These are phyloP conservation scores for Cinara cedri DNA, from an alignment of 2,888 invertebrate species.

Conservation along the genomic window DNA sequence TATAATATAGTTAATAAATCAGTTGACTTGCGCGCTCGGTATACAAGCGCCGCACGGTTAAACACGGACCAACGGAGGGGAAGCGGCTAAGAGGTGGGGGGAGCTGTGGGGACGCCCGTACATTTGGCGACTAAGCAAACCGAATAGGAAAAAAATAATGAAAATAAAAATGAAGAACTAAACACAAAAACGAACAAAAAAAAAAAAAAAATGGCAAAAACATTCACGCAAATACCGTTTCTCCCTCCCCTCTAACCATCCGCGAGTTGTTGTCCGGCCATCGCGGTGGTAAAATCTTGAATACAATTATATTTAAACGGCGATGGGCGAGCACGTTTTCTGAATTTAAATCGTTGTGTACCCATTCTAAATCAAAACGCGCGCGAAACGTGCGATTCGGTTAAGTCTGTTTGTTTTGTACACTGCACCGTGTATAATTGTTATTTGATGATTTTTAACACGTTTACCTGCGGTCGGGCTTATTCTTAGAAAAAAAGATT, in stretches of 20 bases:
- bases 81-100: too few species aligned
- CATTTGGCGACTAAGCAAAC: too few species aligned
- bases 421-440: too few species aligned
- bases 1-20: conserved; percentile 25
- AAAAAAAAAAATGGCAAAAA: conserved; percentile 14
- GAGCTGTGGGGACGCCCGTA: too few species aligned
- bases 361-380: neutral
- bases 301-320: conserved; percentile 33
- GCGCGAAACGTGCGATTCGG: neutral
- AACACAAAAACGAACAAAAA: conserved; percentile 1
- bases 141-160: neutral
- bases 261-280: conserved; percentile 30
- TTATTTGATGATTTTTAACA: neutral
- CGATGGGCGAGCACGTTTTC: conserved; percentile 17
- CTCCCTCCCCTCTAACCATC: too few species aligned
- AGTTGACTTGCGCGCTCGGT: conserved; percentile 34
- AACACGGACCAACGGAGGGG: too few species aligned
- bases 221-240: conserved; percentile 1
- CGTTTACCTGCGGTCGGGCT: too few species aligned
- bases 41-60: conserved; percentile 23
- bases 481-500: too few species aligned
- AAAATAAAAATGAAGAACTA: neutral
- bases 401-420: conserved; percentile 11
- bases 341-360: conserved; percentile 31
- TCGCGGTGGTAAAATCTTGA: conserved; percentile 22